A percentile compares a stretch with the other conserved stretches of the same genome.
Evolutionary conservation across 2,113 vertebrate genomes (phyloP).

Genomic region (Ivindomyrus marchei): DNA sequence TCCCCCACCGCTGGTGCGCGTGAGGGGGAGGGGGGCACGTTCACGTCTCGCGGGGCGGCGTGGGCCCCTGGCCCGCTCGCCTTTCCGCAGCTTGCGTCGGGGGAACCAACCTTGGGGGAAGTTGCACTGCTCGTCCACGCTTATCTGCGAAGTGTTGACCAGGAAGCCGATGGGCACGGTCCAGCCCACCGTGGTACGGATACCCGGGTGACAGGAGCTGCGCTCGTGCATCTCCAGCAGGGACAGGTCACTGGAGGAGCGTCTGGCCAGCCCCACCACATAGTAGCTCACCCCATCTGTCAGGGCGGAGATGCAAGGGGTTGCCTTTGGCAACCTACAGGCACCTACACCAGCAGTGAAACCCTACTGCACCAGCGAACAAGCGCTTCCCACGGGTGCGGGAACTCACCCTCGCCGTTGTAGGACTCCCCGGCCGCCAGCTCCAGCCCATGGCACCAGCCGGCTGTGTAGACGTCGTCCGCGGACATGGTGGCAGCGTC

Average conservation of each 20-base stretch:
- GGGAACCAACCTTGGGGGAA: slow-evolving; percentile 58
- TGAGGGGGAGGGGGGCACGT: not conserved
- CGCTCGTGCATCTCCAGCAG: slow-evolving; percentile 72
- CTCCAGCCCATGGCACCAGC: slow-evolving; percentile 63
- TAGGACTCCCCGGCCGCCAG: slow-evolving; percentile 64
- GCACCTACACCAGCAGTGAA: not conserved
- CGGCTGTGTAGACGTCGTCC: slow-evolving; percentile 66
- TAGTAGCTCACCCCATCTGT: slow-evolving; percentile 64
- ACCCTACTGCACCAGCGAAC: not conserved
- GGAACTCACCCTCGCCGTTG: slow-evolving; percentile 55
- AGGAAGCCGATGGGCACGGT: slow-evolving; percentile 69
- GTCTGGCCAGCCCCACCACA: slow-evolving; percentile 64
- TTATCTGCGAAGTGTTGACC: slow-evolving; percentile 71
- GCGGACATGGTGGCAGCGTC: slow-evolving; percentile 63
- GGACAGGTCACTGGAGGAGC: slow-evolving; percentile 63
- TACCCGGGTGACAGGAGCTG: slow-evolving; percentile 69
- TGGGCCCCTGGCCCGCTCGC: not conserved
- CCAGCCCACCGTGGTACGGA: slow-evolving; percentile 69
- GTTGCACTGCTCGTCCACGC: slow-evolving; percentile 66
- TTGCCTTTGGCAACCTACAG: not conserved
- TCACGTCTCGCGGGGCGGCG: not conserved
- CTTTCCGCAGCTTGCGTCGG: slow-evolving; percentile 6
- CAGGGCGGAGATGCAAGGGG: not conserved
- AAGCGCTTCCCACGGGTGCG: not conserved
- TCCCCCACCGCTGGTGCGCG: slow-evolving; percentile 56